Conservation (phyloP, 2,113 vertebrate species). For the Cololabis saira region DNA sequence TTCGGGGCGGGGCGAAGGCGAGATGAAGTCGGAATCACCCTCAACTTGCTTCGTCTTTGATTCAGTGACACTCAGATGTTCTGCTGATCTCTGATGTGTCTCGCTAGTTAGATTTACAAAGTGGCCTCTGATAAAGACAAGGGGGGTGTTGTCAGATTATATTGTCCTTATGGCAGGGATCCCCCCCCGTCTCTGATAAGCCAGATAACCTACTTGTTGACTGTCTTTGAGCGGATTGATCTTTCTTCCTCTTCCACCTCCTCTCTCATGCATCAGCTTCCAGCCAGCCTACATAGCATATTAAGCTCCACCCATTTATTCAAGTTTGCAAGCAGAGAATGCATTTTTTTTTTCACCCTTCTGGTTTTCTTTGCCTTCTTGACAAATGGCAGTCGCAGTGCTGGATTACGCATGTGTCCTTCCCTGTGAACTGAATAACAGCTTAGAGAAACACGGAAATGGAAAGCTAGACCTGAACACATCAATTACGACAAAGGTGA, state of each 20-base stretch:
- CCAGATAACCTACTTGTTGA: slow-evolving; percentile 76
- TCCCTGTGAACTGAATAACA: slow-evolving; percentile 23
- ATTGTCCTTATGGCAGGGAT: slow-evolving; percentile 57
- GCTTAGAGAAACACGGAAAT: slow-evolving; percentile 72
- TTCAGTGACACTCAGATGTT: slow-evolving; percentile 25
- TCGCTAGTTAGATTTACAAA: slow-evolving; percentile 82
- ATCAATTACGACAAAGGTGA: slow-evolving; percentile 88
- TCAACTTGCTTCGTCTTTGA: slow-evolving; percentile 18
- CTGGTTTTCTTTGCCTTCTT: slow-evolving; percentile 44
- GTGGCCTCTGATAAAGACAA: slow-evolving; percentile 69
- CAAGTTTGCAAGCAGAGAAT: slow-evolving; percentile 95
- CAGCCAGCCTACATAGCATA: slow-evolving; percentile 77
- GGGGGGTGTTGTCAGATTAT: slow-evolving; percentile 50
- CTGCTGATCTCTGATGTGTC: slow-evolving; percentile 26
- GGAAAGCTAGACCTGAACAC: slow-evolving; percentile 80
- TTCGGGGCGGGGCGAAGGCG: slow-evolving; percentile 4
- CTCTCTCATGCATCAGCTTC: slow-evolving; percentile 68
- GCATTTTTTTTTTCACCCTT: slow-evolving; percentile 71
- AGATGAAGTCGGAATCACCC: slow-evolving; percentile 59
- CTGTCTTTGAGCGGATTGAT: slow-evolving; percentile 83
- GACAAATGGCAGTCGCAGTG: slow-evolving; percentile 43
- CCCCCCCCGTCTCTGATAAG: slow-evolving; percentile 58
- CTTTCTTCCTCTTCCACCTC: slow-evolving; percentile 52
- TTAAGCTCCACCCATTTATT: slow-evolving; percentile 88
- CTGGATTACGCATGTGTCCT: slow-evolving; percentile 32